These are phyloP conservation scores for Sphecodes monilicornis DNA, from an alignment of 2,888 invertebrate species.

Conservation along the genomic window DNA sequence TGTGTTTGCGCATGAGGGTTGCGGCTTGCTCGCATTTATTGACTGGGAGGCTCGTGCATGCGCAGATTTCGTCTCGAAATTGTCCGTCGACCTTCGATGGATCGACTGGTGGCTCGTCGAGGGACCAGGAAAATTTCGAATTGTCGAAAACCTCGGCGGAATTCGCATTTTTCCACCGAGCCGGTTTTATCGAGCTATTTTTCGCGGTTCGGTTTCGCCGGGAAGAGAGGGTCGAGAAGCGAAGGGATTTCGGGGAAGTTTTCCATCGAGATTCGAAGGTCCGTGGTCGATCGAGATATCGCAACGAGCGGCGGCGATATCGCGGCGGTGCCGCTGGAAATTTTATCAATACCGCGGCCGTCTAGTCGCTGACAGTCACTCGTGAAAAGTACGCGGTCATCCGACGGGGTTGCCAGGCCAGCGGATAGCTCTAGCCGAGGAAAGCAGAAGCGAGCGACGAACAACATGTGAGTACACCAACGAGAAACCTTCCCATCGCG, in stretches of 20 bases:
- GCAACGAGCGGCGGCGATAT: constrained; percentile 67
- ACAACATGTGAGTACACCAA: constrained; percentile 63
- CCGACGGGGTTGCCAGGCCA: constrained; percentile 57
- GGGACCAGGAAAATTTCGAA: background rate
- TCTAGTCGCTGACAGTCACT: constrained; percentile 78
- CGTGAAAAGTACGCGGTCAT: constrained; percentile 74
- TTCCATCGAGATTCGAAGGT: constrained; percentile 39
- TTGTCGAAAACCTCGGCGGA: background rate
- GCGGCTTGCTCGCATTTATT: constrained; percentile 76
- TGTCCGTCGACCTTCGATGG: constrained; percentile 62
- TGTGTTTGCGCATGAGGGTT: constrained; percentile 76
- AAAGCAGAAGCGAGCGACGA: constrained; percentile 54
- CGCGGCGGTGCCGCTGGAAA: constrained; percentile 76
- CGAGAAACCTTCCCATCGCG: constrained; percentile 10
- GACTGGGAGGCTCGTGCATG: constrained; percentile 75
- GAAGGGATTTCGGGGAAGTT: background rate
- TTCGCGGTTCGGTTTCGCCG: too few relatives aligned
- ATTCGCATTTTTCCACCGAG: background rate
- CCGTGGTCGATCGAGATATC: constrained; percentile 68
- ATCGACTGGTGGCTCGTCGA: constrained; percentile 47
- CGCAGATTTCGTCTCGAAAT: constrained; percentile 57
- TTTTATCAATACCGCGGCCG: constrained; percentile 82
- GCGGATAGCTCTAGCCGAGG: constrained; percentile 59
- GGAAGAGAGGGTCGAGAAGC: too few relatives aligned
- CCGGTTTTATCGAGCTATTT: background rate